phyloP scores from a whole-genome alignment of 2,797 vertebrate genomes.

The Spinibarbus caldwelli region DNA sequence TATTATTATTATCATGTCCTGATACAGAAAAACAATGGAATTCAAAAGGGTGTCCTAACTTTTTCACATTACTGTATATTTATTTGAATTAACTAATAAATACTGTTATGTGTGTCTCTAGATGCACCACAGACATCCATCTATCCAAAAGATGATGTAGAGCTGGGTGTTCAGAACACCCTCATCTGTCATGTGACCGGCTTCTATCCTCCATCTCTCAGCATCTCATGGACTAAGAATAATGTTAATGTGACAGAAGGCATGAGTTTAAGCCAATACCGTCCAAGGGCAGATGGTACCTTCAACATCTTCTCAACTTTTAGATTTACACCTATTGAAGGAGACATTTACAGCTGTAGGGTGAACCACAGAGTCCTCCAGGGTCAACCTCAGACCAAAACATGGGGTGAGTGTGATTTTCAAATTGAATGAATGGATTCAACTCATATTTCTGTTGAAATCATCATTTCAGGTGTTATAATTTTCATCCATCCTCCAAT shows the following conservation, averaged over 20 bases:
- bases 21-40: background rate
- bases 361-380: constrained; percentile 70
- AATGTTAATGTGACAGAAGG: constrained; percentile 51
- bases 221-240: constrained; percentile 73
- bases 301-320: constrained; percentile 70
- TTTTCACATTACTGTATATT: too few relatives aligned
- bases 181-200: constrained; percentile 76
- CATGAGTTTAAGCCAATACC: constrained; percentile 60
- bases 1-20: too few relatives aligned
- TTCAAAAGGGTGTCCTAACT: too few relatives aligned
- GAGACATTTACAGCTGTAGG: constrained; percentile 76
- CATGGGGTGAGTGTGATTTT: constrained; percentile 73
- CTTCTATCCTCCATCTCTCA: constrained; percentile 75
- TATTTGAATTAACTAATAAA: too few relatives aligned
- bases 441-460: background rate
- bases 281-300: constrained; percentile 60
- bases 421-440: background rate
- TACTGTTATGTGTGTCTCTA: constrained; percentile 20
- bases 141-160: constrained; percentile 67
- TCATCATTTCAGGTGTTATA: background rate
- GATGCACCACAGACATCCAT: constrained; percentile 61
- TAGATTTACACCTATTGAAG: constrained; percentile 65
- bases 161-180: constrained; percentile 71
- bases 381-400: constrained; percentile 47
- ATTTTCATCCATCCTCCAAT: background rate